Evolutionary conservation across 2,888 invertebrate species (phyloP), one percentile per base, ranked within the genome.

Genomic region (Syrista parreyssii): DNA sequence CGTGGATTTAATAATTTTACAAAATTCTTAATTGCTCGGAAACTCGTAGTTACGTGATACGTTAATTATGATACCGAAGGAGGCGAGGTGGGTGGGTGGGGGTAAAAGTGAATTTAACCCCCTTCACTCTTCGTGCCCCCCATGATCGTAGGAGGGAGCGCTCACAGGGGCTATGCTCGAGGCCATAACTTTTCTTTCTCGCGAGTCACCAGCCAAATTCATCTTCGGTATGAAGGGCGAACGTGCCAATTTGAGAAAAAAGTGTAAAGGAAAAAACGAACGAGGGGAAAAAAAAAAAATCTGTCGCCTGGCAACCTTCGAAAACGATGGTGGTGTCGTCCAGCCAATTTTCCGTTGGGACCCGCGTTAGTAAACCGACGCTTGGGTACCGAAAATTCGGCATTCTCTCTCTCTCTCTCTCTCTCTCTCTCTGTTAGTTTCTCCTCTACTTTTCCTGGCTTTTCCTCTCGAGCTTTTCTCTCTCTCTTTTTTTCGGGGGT

Each of bases 371-470:
- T 4, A 12, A 15, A 40, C 15, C 40, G 40, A 4, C 15, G 40
- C 40, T 40, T 40, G 40, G 40, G 40, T 55, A 74, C 15, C 11
- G 55, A 74, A 76, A 78, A 78, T 73, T 33, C 76, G 75, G 31
- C n/a, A 33, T 71, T 74, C 73, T 68, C 77, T 74, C 32, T 3
- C 76, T 40, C 71, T 73, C 74, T 75, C 36, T 35, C 35, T 78
- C 76, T 73, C 77, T 79, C 36, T 12, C 35, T 74, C 32, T 3
- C 76, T 40, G 30, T 33, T 33, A 72, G 15, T 15, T 12, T 40
- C 36, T 36, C 12, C 36, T 12, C 4, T 40, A 40, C 40, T 40
- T 81, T 77, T 79, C 75, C 78, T 82, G 76, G 74, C 75, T 82
- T 76, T 69, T 69, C 74, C 76, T 72, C 75, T 74, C 75, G 69